A percentile compares a stretch with the other conserved stretches of the same genome.
These are phyloP conservation scores for Scartelaos histophorus DNA, from an alignment of 2,113 vertebrate genomes.

Conservation along the genomic window DNA sequence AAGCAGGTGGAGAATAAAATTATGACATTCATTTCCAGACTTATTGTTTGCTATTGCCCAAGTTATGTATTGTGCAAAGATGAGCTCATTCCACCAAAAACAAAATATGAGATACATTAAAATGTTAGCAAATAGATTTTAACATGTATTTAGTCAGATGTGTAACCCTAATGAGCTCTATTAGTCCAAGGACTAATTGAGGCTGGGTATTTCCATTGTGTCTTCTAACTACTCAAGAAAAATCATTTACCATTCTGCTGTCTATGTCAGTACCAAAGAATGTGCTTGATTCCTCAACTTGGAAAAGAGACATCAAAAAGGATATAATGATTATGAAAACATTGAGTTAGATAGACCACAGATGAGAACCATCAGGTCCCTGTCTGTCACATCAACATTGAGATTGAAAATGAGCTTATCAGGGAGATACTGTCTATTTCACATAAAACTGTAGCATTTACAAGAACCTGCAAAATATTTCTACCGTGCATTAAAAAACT, in stretches of 20 bases:
- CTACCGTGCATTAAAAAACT: slow-evolving; percentile 4
- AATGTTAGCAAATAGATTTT: too few relatives aligned
- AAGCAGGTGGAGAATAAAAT: slow-evolving; percentile 18
- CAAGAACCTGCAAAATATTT: neutral
- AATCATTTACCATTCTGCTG: slow-evolving; percentile 38
- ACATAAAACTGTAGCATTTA: slow-evolving; percentile 17
- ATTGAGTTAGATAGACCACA: slow-evolving; percentile 42
- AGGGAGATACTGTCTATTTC: slow-evolving; percentile 34
- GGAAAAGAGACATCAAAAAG: slow-evolving; percentile 30
- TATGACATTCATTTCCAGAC: too few relatives aligned
- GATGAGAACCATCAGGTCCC: slow-evolving; percentile 23
- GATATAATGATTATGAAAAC: slow-evolving; percentile 49
- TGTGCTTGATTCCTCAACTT: slow-evolving; percentile 59
- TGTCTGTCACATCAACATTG: slow-evolving; percentile 37
- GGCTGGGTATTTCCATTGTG: slow-evolving; percentile 51
- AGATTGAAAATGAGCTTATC: slow-evolving; percentile 29
- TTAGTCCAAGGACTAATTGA: too few relatives aligned
- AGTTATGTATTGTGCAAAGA: too few relatives aligned
- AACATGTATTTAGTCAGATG: neutral
- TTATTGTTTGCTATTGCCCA: too few relatives aligned
- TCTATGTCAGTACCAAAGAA: slow-evolving; percentile 54
- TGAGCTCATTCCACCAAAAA: too few relatives aligned
- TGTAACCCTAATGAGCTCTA: neutral
- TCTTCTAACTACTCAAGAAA: slow-evolving; percentile 47
- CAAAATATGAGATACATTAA: too few relatives aligned